Conservation (phyloP, 1,140 invertebrate genomes). For the Anoplolepis gracilipes region DNA sequence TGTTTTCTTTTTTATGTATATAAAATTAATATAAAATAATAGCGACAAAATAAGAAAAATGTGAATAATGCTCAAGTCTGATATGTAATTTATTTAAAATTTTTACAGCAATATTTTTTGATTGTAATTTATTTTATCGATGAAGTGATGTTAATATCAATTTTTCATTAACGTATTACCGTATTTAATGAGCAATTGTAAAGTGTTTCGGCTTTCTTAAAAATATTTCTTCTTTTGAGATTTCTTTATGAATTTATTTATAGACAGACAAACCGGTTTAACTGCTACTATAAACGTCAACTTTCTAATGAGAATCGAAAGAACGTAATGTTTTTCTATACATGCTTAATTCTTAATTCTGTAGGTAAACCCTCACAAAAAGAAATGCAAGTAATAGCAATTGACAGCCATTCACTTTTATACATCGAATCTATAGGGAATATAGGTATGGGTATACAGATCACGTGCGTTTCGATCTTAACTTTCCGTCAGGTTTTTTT, state of each 20-base stretch:
- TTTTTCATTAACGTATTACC: background rate
- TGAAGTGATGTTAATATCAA: background rate
- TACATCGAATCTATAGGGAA: background rate
- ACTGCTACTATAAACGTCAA: background rate
- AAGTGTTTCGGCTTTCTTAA: background rate
- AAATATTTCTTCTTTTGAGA: background rate
- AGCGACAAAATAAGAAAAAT: no score
- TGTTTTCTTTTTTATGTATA: no score
- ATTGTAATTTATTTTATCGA: background rate
- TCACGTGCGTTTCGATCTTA: slow-evolving; percentile 1
- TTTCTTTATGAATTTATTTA: background rate
- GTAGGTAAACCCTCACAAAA: slow-evolving; percentile 1
- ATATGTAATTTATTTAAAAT: background rate
- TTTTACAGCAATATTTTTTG: background rate
- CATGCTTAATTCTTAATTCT: slow-evolving; percentile 33
- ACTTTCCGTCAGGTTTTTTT: slow-evolving; percentile 6
- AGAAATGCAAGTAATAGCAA: slow-evolving; percentile 6
- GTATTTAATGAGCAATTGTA: background rate
- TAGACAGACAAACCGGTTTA: slow-evolving; percentile 22
- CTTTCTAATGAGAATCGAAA: slow-evolving; percentile 45
- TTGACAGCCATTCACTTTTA: slow-evolving; percentile 40
- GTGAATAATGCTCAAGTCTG: background rate
- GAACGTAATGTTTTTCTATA: slow-evolving; percentile 15
- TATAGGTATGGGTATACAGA: background rate
- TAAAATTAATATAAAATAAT: no score